Evolutionary conservation across 2,797 vertebrate genomes (phyloP).

Genomic region (Euthynnus affinis): DNA sequence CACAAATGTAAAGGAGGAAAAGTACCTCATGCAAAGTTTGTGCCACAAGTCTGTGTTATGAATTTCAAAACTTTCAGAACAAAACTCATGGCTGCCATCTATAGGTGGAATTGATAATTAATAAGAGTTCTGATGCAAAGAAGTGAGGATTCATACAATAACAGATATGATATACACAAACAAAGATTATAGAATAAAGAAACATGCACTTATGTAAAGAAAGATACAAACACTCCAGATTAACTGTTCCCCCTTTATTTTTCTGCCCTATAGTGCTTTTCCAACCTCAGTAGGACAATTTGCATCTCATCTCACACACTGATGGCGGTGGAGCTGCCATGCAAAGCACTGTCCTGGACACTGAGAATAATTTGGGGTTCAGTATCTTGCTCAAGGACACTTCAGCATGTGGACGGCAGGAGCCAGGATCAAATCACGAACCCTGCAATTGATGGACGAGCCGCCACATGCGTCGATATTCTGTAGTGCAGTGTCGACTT

Average conservation of each 20-base stretch:
- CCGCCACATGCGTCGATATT: neutral
- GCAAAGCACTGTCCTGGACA: neutral
- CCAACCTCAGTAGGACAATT: neutral
- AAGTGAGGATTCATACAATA: neutral
- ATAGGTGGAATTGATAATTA: conserved; percentile 59
- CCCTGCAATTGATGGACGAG: neutral
- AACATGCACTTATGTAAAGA: neutral
- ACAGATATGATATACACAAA: too few relatives aligned
- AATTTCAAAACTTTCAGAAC: conserved; percentile 15
- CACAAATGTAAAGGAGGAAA: conserved; percentile 37
- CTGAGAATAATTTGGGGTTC: neutral
- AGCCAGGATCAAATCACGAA: neutral
- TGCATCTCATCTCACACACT: neutral
- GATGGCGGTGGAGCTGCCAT: neutral
- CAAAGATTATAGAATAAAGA: too few relatives aligned
- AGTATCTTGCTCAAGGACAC: neutral
- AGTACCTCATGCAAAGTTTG: conserved; percentile 37
- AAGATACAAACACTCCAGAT: neutral
- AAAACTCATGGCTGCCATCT: conserved; percentile 79
- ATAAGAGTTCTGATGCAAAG: neutral
- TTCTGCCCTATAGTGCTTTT: too few relatives aligned
- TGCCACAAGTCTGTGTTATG: conserved; percentile 24
- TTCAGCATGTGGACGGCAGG: neutral
- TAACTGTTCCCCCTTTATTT: neutral
- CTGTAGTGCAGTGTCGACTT: conserved; percentile 40